Conservation (phyloP, 2,797 vertebrate species). For the Schizothorax lantsangensis region DNA sequence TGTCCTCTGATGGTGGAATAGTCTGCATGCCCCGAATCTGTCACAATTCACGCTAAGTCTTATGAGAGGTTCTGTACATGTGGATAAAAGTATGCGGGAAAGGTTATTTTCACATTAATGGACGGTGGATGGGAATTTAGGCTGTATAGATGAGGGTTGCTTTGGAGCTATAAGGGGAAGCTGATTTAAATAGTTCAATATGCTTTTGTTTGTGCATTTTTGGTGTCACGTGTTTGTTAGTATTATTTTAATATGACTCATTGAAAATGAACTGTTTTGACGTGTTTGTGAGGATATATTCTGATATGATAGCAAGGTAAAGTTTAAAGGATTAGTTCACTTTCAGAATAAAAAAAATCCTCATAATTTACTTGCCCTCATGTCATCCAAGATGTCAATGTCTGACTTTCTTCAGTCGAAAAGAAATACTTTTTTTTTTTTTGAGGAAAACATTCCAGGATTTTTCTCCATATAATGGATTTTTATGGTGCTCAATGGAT, state of each 20-base stretch:
- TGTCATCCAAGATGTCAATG: no score
- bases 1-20: conserved; percentile 25
- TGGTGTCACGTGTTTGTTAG: conserved; percentile 6
- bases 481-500: no score
- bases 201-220: conserved; percentile 36
- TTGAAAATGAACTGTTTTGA: background rate
- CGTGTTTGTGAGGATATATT: conserved; percentile 12
- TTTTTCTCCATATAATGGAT: no score
- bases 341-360: no score
- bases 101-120: background rate
- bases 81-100: background rate
- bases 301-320: background rate
- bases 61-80: conserved; percentile 1
- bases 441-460: no score
- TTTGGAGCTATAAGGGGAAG: background rate
- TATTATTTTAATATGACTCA: conserved; percentile 24
- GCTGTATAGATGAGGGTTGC: background rate
- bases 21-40: conserved; percentile 39
- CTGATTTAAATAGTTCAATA: conserved; percentile 3
- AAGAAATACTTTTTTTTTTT: no score
- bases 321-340: background rate
- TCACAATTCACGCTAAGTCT: background rate
- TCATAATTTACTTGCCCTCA: no score
- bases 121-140: background rate
- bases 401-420: no score